Evolutionary conservation across 2,888 invertebrate genomes (phyloP), one percentile per base, ranked within the genome.

Genomic region (Caenorhabditis zanzibari): DNA sequence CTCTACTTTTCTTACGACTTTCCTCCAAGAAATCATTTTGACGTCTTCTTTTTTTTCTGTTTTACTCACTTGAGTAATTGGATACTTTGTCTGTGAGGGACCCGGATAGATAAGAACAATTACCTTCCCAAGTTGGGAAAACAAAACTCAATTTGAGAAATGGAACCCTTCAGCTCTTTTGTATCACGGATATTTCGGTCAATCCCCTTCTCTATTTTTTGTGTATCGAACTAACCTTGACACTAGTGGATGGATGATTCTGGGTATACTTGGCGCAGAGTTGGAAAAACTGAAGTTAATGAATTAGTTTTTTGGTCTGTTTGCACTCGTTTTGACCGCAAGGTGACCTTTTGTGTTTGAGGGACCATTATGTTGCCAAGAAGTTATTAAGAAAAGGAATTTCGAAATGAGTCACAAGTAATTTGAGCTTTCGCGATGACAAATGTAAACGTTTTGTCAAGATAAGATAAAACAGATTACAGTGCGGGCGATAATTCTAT

Each of bases 191-290:
- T 69, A 81, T 63, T 64, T 75, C 74, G 61, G 81, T 69, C 9
- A 9, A 16, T 41, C 35, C 4, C n/a, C 9, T 56, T 64, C 14
- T 66, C 35, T n/a, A n/a, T 47, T 38, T 44, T 35, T 35, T 32
- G 14, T 73, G 32, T 22, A 28, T 24, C 16, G n/a, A 41, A 80
- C 72, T 52, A 38, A 84, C 84, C 84, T 84, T 84, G 0, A 84
- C 84, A 73, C 68, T 81, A 1, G 84, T 84, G 1, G 81, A 75
- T 9, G 84, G 81, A 58, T 84, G 84, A 22, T 75, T 84, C 41
- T 79, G 59, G 47, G 64, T 28, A 69, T 54, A 84, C 49, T 81
- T 84, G 16, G 68, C 28, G 61, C 22, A 24, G 5, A 82, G 82
- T 73, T 64, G 82, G 4, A 52, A 19, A 16, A 68, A 61, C 82